Evolutionary conservation across 2,113 vertebrate species (phyloP).

Genomic region (Ranitomeya imitator): DNA sequence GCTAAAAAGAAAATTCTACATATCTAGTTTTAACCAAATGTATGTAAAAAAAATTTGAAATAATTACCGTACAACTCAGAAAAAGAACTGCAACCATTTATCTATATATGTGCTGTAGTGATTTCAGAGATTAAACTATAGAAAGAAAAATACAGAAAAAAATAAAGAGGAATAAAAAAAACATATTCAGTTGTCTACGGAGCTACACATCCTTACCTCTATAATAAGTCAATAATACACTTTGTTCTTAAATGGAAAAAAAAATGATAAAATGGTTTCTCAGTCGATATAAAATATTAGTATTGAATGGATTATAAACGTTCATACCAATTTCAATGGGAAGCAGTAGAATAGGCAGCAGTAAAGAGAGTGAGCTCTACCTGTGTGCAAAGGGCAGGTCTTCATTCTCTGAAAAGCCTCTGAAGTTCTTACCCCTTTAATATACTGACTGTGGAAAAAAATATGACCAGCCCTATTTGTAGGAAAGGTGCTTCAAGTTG

Average conservation of each 20-base stretch:
- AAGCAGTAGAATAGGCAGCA: neutral
- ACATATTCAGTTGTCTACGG: neutral
- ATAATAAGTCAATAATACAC: neutral
- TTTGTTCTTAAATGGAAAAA: neutral
- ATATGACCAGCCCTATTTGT: constrained; percentile 71
- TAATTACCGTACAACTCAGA: neutral
- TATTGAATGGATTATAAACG: neutral
- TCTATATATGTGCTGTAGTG: neutral
- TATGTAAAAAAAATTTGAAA: neutral
- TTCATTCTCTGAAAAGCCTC: constrained; percentile 62
- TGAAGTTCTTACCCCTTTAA: constrained; percentile 59
- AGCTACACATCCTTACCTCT: neutral
- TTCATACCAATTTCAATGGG: neutral
- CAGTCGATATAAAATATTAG: neutral
- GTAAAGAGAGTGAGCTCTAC: constrained; percentile 69
- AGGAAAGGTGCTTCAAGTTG: constrained; percentile 83
- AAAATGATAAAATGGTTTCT: neutral
- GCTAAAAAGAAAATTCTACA: neutral
- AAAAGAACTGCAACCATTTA: neutral
- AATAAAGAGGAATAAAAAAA: neutral
- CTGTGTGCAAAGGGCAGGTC: constrained; percentile 67
- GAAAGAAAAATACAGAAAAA: neutral
- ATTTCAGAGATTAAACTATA: neutral
- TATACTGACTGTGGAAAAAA: constrained; percentile 62
- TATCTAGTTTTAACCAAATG: neutral